Conservation (phyloP, 2,888 invertebrate genomes). For the Thymelicus acteon region DNA sequence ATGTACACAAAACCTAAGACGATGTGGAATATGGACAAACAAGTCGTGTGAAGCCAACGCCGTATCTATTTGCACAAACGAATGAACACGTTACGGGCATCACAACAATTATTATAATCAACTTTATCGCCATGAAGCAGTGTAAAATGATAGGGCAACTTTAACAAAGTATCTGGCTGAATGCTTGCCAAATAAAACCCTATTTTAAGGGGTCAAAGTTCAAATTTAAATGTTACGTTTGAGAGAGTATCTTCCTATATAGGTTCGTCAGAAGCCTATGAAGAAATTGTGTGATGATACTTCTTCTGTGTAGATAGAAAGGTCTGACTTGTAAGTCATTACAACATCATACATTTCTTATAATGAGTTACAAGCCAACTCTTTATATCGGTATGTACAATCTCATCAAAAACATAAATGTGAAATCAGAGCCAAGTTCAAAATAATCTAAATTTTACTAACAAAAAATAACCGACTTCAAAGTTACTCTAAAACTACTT, state of each 20-base stretch:
- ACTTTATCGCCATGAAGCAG: neutral
- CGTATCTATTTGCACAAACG: constrained; percentile 4
- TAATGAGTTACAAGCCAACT: neutral
- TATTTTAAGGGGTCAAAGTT: neutral
- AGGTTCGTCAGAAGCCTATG: constrained; percentile 5
- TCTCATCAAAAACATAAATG: too few species aligned
- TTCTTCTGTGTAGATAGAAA: neutral
- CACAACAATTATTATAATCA: constrained; percentile 11
- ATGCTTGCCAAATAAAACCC: neutral
- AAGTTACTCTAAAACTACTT: too few species aligned
- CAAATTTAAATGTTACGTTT: neutral
- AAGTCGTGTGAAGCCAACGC: constrained; percentile 1
- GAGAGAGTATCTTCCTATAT: constrained; percentile 5
- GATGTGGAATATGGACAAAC: neutral
- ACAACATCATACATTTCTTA: neutral
- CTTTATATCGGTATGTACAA: too few species aligned
- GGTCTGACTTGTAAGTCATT: neutral
- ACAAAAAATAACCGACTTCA: too few species aligned
- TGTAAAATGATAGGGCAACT: too few species aligned
- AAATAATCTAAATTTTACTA: too few species aligned
- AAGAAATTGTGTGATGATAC: neutral
- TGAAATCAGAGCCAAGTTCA: too few species aligned
- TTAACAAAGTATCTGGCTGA: neutral
- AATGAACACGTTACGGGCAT: neutral
- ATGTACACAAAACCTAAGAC: neutral